A percentile compares a stretch with the other conserved stretches of the same genome.
Conservation (phyloP, 2,888 invertebrate species). For the Drosophila subsilvestris region DNA sequence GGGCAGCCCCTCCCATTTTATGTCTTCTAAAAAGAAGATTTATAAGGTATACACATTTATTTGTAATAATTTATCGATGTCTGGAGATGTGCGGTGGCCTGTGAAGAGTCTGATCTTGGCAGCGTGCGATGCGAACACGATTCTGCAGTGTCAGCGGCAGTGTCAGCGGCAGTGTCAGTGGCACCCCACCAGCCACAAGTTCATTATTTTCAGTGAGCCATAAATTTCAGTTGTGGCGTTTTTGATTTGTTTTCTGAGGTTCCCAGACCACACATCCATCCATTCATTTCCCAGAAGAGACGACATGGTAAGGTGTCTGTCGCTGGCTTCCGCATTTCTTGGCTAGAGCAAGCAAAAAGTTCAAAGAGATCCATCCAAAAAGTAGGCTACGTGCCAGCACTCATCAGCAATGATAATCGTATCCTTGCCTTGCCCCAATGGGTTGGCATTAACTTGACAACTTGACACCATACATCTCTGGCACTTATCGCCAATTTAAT, state of each 20-base stretch:
- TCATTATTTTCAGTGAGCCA: slow-evolving; percentile 29
- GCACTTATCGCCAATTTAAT: slow-evolving; percentile 43
- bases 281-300: background rate
- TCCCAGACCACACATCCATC: slow-evolving; percentile 27
- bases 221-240: slow-evolving; percentile 30
- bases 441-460: slow-evolving; percentile 4
- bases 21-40: slow-evolving; percentile 13
- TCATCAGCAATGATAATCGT: slow-evolving; percentile 1
- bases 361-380: background rate
- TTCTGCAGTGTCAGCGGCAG: slow-evolving; percentile 18
- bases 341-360: slow-evolving; percentile 5
- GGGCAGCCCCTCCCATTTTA: background rate
- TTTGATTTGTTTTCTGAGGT: slow-evolving; percentile 39
- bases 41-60: slow-evolving; percentile 10
- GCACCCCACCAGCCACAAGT: slow-evolving; percentile 18
- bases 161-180: slow-evolving; percentile 3
- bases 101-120: slow-evolving; percentile 26
- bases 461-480: slow-evolving; percentile 21
- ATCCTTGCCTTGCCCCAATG: slow-evolving; percentile 9
- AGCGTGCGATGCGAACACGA: slow-evolving; percentile 34
- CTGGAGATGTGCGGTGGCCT: slow-evolving; percentile 24
- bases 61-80: slow-evolving; percentile 46
- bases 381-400: slow-evolving; percentile 16
- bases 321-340: slow-evolving; percentile 42
- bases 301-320: slow-evolving; percentile 5